Conservation (phyloP, 2,888 invertebrate genomes). For the Gymnoscelis rufifasciata region DNA sequence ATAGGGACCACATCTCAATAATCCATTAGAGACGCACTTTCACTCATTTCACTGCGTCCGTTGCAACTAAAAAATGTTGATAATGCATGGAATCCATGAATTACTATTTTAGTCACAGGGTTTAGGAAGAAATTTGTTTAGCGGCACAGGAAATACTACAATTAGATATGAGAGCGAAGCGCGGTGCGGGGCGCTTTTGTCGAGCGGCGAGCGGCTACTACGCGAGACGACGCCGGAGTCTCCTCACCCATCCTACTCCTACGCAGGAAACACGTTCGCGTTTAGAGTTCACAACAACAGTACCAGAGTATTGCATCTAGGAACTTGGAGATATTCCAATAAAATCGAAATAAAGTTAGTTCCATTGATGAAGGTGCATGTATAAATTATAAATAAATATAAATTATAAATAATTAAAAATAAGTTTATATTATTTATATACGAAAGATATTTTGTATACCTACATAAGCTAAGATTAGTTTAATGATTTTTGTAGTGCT, state of each 20-base stretch:
- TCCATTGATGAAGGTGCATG: too few species aligned
- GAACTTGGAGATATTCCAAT: background rate
- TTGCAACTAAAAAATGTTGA: constrained; percentile 18
- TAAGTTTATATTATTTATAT: too few species aligned
- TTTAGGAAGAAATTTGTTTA: constrained; percentile 13
- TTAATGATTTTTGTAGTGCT: too few species aligned
- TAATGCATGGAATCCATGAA: constrained; percentile 33
- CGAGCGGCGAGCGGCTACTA: constrained; percentile 38
- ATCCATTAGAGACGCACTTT: constrained; percentile 62
- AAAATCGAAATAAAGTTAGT: too few species aligned
- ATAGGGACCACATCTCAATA: constrained; percentile 65
- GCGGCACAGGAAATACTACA: constrained; percentile 10
- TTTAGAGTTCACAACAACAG: constrained; percentile 13
- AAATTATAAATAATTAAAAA: too few species aligned
- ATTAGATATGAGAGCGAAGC: constrained; percentile 14
- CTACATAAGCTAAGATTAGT: too few species aligned
- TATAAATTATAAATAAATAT: too few species aligned
- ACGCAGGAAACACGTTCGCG: constrained; percentile 42
- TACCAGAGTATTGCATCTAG: background rate
- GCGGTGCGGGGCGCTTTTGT: constrained; percentile 13
- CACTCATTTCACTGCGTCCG: constrained; percentile 50
- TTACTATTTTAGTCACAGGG: constrained; percentile 9
- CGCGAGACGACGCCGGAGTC: constrained; percentile 28
- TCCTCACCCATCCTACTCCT: constrained; percentile 28
- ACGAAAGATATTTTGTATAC: too few species aligned